A percentile compares a stretch with the other conserved stretches of the same genome.
Evolutionary conservation across 2,888 invertebrate species (phyloP).

Genomic region (Meteorus colon): DNA sequence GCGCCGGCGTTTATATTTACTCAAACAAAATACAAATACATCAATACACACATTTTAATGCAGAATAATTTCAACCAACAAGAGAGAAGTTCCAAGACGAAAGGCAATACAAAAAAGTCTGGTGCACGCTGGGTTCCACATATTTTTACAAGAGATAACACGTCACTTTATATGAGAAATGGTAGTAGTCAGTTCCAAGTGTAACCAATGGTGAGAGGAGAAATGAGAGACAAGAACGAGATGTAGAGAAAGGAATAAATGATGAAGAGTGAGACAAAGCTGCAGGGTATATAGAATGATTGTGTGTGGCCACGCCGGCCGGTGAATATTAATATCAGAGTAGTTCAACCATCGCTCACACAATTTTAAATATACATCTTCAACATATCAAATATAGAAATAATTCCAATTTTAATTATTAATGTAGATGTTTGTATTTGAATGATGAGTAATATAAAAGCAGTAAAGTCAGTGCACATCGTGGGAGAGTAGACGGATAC

Average conservation of each 20-base stretch:
- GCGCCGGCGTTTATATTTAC: slow-evolving; percentile 19
- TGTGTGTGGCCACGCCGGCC: no score
- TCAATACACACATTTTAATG: not conserved
- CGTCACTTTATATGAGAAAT: no score
- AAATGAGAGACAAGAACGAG: no score
- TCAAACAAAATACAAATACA: slow-evolving; percentile 5
- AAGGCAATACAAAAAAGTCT: not conserved
- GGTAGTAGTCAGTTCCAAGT: no score
- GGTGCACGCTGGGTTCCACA: not conserved
- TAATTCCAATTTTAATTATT: not conserved
- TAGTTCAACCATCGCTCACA: no score
- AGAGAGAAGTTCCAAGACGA: not conserved
- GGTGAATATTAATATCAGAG: no score
- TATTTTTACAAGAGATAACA: not conserved
- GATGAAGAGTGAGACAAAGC: no score
- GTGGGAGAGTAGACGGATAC: not conserved
- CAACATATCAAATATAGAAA: not conserved
- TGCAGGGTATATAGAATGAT: no score
- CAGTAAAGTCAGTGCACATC: not conserved
- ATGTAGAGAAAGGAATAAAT: no score
- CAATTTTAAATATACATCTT: no score
- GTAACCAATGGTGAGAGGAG: no score
- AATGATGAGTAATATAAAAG: not conserved
- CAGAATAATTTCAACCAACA: not conserved
- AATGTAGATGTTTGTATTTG: not conserved